Conservation (phyloP, 35 echinoderm and acorn worm species). For the Ophiothrix spiculata region DNA sequence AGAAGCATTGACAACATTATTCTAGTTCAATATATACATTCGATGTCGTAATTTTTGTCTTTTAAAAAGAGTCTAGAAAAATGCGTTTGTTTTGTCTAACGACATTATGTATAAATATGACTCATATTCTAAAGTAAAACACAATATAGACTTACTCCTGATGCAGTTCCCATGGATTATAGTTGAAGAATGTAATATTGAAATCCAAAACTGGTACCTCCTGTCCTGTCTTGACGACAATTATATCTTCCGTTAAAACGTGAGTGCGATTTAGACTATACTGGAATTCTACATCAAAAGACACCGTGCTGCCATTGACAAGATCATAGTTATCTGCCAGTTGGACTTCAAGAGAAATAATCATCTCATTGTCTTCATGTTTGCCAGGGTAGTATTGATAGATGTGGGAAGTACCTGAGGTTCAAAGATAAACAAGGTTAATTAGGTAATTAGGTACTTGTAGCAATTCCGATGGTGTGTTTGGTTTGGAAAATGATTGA, state of each 20-base stretch:
- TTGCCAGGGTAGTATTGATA: slow-evolving; percentile 55
- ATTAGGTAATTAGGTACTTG: no score
- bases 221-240: slow-evolving; percentile 36
- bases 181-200: slow-evolving; percentile 73
- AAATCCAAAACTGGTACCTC: slow-evolving; percentile 57
- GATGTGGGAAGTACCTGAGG: slow-evolving; percentile 71
- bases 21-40: no score
- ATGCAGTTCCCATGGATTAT: slow-evolving; percentile 50
- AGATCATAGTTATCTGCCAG: slow-evolving; percentile 70
- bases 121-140: no score
- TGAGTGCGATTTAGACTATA: slow-evolving; percentile 61
- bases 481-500: no score
- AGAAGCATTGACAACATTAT: no score
- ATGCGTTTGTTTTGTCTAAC: no score
- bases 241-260: slow-evolving; percentile 37
- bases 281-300: slow-evolving; percentile 57
- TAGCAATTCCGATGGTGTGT: no score
- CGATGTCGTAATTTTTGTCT: no score
- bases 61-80: no score
- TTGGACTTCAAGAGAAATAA: slow-evolving; percentile 68
- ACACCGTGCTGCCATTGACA: slow-evolving; percentile 31
- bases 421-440: no score
- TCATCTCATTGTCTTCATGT: slow-evolving; percentile 74
- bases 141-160: slow-evolving; percentile 79
- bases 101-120: no score